These are phyloP conservation scores for Eurytoma adleriae DNA, from an alignment of 2,888 invertebrate species.

Conservation along the genomic window DNA sequence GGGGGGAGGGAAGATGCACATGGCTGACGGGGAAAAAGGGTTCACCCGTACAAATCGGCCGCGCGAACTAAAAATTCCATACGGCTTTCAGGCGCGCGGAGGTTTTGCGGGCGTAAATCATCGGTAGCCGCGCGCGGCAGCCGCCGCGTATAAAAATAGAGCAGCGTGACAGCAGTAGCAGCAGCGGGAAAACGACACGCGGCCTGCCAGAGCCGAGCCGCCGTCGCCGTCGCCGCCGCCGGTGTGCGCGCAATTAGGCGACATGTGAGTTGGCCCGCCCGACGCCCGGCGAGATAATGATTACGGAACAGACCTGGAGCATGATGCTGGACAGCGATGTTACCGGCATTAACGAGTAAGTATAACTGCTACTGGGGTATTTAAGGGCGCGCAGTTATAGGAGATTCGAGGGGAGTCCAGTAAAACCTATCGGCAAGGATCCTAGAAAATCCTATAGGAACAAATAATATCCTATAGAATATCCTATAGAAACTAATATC, in stretches of 20 bases:
- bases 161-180: neutral
- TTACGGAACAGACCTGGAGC: slow-evolving; percentile 76
- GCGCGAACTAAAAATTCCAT: too few species aligned
- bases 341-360: slow-evolving; percentile 74
- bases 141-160: neutral
- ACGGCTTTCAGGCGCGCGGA: too few species aligned
- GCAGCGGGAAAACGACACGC: slow-evolving; percentile 12
- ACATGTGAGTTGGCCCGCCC: slow-evolving; percentile 1
- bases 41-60: too few species aligned
- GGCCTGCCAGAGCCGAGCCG: slow-evolving; percentile 3
- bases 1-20: too few species aligned
- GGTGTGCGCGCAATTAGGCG: neutral
- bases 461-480: too few species aligned
- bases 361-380: slow-evolving; percentile 25
- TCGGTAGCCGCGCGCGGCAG: neutral
- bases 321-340: slow-evolving; percentile 76
- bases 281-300: slow-evolving; percentile 69
- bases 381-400: neutral
- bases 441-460: too few species aligned
- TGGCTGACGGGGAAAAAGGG: too few species aligned
- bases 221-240: neutral
- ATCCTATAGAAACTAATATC: too few species aligned
- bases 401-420: too few species aligned
- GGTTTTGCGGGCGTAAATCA: neutral
- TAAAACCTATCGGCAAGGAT: too few species aligned